Evolutionary conservation across 2,797 vertebrate species (phyloP).

Genomic region (Chloroceryle amazona): DNA sequence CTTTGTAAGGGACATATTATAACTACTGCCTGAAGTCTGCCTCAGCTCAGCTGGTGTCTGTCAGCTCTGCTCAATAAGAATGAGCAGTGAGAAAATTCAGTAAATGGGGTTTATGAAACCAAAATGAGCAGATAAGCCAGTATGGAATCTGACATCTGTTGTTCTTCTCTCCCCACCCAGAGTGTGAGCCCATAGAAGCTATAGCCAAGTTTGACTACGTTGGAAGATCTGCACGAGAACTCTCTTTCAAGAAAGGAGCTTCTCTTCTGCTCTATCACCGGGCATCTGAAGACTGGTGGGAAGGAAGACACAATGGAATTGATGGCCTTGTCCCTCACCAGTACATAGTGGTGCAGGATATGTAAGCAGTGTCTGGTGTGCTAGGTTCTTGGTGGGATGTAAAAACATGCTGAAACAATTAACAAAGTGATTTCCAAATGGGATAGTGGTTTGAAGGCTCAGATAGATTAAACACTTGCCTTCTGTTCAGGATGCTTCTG

Average conservation of each 20-base stretch:
- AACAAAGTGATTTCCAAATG: background rate
- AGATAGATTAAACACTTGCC: background rate
- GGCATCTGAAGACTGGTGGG: slow-evolving; percentile 99
- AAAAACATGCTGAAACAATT: background rate
- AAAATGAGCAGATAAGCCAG: background rate
- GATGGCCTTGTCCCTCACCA: slow-evolving; percentile 98
- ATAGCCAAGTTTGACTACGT: slow-evolving; percentile 98
- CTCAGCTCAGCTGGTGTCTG: background rate
- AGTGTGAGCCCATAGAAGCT: slow-evolving; percentile 97
- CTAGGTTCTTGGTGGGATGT: background rate
- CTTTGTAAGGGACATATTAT: background rate
- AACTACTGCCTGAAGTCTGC: background rate
- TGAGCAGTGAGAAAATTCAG: background rate
- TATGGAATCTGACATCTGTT: background rate
- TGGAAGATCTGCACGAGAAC: slow-evolving; percentile 93
- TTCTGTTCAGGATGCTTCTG: background rate
- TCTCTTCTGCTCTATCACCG: slow-evolving; percentile 96
- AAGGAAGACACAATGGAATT: slow-evolving; percentile 96
- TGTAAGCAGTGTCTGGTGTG: slow-evolving; percentile 86
- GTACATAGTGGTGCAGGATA: slow-evolving; percentile 98
- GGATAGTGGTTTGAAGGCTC: background rate
- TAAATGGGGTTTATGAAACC: background rate
- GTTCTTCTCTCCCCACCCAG: slow-evolving; percentile 76
- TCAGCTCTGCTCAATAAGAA: background rate
- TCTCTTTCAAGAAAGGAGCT: slow-evolving; percentile 99